phyloP scores from a whole-genome alignment of 2,113 vertebrate genomes.

The Polyodon spathula region DNA sequence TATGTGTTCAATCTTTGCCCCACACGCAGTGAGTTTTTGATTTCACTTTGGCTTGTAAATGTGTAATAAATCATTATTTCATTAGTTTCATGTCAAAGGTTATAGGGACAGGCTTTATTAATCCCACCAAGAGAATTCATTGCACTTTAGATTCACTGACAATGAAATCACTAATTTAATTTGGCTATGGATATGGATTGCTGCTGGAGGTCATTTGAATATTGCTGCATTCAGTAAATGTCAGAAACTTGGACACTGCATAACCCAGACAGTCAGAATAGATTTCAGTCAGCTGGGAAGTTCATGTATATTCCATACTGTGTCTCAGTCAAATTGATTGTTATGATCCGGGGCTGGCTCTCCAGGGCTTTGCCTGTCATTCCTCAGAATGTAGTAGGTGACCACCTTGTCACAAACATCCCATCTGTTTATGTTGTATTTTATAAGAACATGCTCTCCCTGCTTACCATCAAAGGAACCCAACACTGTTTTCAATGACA shows the following conservation, averaged over 20 bases:
- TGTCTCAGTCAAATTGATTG: neutral
- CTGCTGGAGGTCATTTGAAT: neutral
- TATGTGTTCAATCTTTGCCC: no score
- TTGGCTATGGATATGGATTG: neutral
- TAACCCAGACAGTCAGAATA: neutral
- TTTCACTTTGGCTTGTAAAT: no score
- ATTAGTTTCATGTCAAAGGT: neutral
- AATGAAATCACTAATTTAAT: neutral
- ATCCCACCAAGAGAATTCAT: neutral
- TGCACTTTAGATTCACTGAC: neutral
- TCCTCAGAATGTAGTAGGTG: constrained; percentile 4
- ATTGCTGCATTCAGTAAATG: no score
- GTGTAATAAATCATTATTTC: no score
- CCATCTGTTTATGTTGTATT: constrained; percentile 10
- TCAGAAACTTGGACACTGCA: no score
- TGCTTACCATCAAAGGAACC: neutral
- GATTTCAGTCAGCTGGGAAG: constrained; percentile 2
- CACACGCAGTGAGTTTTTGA: no score
- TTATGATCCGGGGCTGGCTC: constrained; percentile 2
- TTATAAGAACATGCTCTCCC: constrained; percentile 6
- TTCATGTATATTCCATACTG: neutral
- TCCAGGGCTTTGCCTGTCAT: neutral
- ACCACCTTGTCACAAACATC: neutral
- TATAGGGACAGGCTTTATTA: no score
- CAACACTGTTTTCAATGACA: neutral